A percentile compares a stretch with the other conserved stretches of the same genome.
Evolutionary conservation across 2,888 invertebrate species (phyloP).

Genomic region (Metacarcinus magister): DNA sequence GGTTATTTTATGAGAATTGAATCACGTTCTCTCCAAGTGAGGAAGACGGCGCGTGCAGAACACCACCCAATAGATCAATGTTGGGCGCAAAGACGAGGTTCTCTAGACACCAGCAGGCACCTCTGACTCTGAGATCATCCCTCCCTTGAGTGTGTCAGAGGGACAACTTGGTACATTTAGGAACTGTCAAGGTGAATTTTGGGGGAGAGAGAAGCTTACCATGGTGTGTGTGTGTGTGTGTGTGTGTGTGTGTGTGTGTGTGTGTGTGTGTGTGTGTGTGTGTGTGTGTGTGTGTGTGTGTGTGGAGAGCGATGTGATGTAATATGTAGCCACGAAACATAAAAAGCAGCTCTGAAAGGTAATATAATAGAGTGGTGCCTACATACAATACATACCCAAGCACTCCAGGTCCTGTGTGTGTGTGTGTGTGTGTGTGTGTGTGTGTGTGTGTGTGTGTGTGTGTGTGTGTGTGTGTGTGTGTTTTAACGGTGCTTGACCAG

Average conservation of each 20-base stretch:
- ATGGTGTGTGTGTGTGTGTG: no score
- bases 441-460: not conserved
- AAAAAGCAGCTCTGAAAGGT: not conserved
- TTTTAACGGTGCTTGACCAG: no score
- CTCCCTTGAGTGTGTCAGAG: no score
- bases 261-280: not conserved
- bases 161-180: no score
- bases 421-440: conserved; percentile 26
- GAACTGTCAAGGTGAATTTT: no score
- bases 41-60: not conserved
- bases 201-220: no score
- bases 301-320: not conserved
- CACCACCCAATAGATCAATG: not conserved
- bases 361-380: not conserved
- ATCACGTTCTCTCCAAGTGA: not conserved
- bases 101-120: not conserved
- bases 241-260: no score
- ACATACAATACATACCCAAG: not conserved
- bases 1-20: not conserved
- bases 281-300: not conserved
- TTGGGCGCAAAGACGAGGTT: not conserved
- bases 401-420: not conserved
- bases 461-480: no score
- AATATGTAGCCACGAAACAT: not conserved
- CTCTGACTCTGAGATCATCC: not conserved